Base-by-base conservation (phyloP, 2,113 vertebrate species). In the Cnemophilus loriae region DNA sequence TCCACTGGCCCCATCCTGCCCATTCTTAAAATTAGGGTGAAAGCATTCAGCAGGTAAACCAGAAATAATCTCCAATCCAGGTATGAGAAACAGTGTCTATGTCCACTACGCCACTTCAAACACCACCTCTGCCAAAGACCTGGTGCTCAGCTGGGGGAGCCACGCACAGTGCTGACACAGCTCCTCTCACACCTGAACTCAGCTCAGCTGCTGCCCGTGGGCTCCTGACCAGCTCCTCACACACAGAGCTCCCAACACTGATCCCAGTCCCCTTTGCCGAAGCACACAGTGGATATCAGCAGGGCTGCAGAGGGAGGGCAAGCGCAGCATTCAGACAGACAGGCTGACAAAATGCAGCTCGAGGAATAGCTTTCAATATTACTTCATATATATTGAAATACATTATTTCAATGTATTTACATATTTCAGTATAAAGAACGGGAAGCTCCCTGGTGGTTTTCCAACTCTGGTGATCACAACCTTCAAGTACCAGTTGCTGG, bases 81-180 rank as follows among this genome's bases (percentile, higher is more conserved):
- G 13, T 42, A 23, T 2, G 24, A 65, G 18, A 37, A 65, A 19
- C 41, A 35, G 20, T 16, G 42, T 49, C 56, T 22, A 22, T 56
- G 44, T 37, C 32, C 32, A 9, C 47, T 14, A 5, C 0, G 1
- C 19, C 68, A 37, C 52, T 67, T 57, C 14, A 63, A 71, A 53
- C 26, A 50, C 26, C 39, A 30, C 3, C 6, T 67, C 49, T 77
- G 63, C 32, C 32, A 20, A 61, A 70, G 42, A n/a, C 39, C 17
- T 44, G 46, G 37, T 13, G 39, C 37, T 60, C 35, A 55, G 67
- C 41, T 56, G 26, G 8, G 23, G 23, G 7, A 50, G 61, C 16
- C 1, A 2, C 0, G 4, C 12, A 32, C 0, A 56, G n/a, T 2
- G 52, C 57, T 7, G 6, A 23, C 52, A n/a, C 1, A 3, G 55